A percentile compares a stretch with the other conserved stretches of the same genome.
Evolutionary conservation across 2,888 invertebrate genomes (phyloP).

Genomic region (Balanococcus diminutus): DNA sequence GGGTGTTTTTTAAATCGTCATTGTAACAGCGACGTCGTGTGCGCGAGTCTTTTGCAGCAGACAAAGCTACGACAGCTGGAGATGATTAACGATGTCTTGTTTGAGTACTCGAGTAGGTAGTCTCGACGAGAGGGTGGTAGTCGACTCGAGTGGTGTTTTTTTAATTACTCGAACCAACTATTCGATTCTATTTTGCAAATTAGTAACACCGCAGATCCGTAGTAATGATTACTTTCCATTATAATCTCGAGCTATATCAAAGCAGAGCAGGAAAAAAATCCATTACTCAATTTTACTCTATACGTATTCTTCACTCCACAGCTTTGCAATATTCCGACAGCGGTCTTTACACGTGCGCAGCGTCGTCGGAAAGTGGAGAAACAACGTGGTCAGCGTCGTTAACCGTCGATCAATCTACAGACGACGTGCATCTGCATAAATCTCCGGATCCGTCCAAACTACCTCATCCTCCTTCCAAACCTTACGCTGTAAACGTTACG

Average conservation of each 20-base stretch:
- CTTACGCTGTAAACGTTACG: slow-evolving; percentile 63
- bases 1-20: neutral
- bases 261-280: neutral
- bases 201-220: neutral
- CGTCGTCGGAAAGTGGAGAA: slow-evolving; percentile 82
- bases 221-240: neutral
- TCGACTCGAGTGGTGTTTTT: neutral
- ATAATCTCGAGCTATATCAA: neutral
- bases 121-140: neutral
- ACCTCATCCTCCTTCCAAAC: slow-evolving; percentile 66
- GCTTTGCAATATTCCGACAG: slow-evolving; percentile 77
- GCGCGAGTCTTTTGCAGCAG: neutral
- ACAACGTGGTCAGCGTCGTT: slow-evolving; percentile 81
- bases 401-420: slow-evolving; percentile 65
- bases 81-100: slow-evolving; percentile 12
- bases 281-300: neutral
- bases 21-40: neutral
- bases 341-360: slow-evolving; percentile 82
- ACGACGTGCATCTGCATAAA: slow-evolving; percentile 63
- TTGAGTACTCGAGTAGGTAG: neutral
- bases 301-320: slow-evolving; percentile 61
- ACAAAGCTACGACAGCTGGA: neutral
- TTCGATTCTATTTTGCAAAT: neutral
- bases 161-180: neutral
- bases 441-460: slow-evolving; percentile 65